These are phyloP conservation scores for Aptenodytes forsteri DNA, from an alignment of 2,113 vertebrate genomes.

Conservation along the genomic window DNA sequence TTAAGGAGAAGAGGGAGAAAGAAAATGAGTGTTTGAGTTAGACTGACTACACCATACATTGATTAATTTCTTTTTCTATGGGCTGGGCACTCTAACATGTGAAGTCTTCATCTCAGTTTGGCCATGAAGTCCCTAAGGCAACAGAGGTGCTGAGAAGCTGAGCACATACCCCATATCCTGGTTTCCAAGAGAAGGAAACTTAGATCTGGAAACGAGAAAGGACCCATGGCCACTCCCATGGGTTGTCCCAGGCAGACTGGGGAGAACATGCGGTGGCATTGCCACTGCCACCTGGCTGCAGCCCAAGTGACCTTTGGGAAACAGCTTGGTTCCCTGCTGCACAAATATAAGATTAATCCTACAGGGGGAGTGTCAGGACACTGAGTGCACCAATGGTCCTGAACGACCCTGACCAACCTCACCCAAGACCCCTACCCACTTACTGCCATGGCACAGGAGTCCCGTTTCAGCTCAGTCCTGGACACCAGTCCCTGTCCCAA, in stretches of 20 bases:
- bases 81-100: accelerated
- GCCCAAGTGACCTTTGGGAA: neutral
- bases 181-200: neutral
- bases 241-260: neutral
- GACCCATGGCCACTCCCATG: accelerated
- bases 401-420: neutral
- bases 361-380: neutral
- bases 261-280: accelerated
- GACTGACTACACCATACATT: too few relatives aligned
- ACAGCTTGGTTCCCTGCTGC: neutral
- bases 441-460: accelerated
- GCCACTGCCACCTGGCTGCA: neutral
- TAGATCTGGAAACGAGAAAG: neutral
- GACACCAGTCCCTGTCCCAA: accelerated
- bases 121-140: neutral
- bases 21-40: neutral
- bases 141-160: accelerated
- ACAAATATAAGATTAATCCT: neutral
- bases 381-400: neutral
- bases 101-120: neutral
- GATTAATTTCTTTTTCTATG: neutral
- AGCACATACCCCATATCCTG: neutral
- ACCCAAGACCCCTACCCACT: accelerated
- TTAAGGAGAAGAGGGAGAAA: neutral
- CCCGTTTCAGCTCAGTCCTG: neutral